A percentile compares a stretch with the other conserved stretches of the same genome.
phyloP scores from a whole-genome alignment of 1,140 invertebrate genomes.

The Doryteuthis pealeii region DNA sequence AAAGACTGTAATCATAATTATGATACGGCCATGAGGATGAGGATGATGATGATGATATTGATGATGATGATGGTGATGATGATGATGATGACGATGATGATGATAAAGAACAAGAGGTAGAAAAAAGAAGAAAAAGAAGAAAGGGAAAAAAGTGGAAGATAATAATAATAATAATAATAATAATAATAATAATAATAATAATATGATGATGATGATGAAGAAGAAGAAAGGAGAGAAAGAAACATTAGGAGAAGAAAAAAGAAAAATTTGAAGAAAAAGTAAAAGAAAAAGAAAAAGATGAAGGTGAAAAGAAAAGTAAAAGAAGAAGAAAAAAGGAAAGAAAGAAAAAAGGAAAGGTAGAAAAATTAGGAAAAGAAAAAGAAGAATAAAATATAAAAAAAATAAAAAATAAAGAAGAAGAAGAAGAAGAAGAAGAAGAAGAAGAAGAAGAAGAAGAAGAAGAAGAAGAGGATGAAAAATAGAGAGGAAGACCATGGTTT shows the following conservation, averaged over 20 bases:
- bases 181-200: too few relatives aligned
- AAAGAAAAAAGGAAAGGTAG: background rate
- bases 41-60: too few relatives aligned
- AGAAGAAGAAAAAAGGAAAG: background rate
- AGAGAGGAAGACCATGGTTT: background rate
- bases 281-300: background rate
- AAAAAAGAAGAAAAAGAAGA: too few relatives aligned
- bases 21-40: too few relatives aligned
- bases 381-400: background rate
- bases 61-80: too few relatives aligned
- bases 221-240: conserved; percentile 8
- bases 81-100: too few relatives aligned
- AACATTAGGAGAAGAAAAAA: conserved; percentile 11
- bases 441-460: background rate
- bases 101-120: too few relatives aligned
- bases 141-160: too few relatives aligned
- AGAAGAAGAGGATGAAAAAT: background rate
- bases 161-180: too few relatives aligned
- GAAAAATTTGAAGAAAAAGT: background rate
- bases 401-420: background rate
- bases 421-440: background rate
- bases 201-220: too few relatives aligned
- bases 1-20: too few relatives aligned
- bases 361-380: background rate
- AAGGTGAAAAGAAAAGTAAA: too few relatives aligned